These are phyloP conservation scores for Drosophila arizonae DNA, from an alignment of 1,140 invertebrate genomes.

Conservation along the genomic window DNA sequence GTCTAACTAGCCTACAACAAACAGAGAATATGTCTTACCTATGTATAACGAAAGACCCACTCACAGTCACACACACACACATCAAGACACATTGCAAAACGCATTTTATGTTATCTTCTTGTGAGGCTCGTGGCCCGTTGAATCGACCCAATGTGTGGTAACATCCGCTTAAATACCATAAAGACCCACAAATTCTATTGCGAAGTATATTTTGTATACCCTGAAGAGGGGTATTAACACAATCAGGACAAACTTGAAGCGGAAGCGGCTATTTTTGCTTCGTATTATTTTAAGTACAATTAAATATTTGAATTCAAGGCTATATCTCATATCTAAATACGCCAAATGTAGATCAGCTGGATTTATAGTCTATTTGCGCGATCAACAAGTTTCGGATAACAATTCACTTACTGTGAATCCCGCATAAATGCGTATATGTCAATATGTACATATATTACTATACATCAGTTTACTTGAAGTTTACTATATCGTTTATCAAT, in stretches of 20 bases:
- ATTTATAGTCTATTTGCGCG: not conserved
- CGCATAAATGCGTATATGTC: conserved; percentile 13
- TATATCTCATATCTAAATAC: not conserved
- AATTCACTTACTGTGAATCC: conserved; percentile 28
- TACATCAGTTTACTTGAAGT: not conserved
- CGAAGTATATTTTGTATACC: conserved; percentile 21
- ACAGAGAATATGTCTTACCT: conserved; percentile 49
- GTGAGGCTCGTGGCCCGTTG: not conserved
- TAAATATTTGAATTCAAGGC: conserved; percentile 11
- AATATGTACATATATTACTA: conserved; percentile 17
- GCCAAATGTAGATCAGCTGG: not conserved
- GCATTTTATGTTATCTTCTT: conserved; percentile 65
- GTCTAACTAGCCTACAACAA: conserved; percentile 49
- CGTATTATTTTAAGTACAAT: conserved; percentile 14
- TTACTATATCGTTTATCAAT: conserved; percentile 35
- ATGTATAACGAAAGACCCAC: conserved; percentile 11
- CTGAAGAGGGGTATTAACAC: not conserved
- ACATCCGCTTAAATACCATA: conserved; percentile 31
- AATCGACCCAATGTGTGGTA: conserved; percentile 24
- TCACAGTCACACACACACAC: conserved; percentile 10
- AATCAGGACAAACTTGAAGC: too few relatives aligned
- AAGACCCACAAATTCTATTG: conserved; percentile 31
- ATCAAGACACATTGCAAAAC: conserved; percentile 63
- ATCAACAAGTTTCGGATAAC: conserved; percentile 16
- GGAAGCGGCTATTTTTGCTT: too few relatives aligned